Conservation (phyloP, 1,140 invertebrate species). For the Trichoplusia ni region DNA sequence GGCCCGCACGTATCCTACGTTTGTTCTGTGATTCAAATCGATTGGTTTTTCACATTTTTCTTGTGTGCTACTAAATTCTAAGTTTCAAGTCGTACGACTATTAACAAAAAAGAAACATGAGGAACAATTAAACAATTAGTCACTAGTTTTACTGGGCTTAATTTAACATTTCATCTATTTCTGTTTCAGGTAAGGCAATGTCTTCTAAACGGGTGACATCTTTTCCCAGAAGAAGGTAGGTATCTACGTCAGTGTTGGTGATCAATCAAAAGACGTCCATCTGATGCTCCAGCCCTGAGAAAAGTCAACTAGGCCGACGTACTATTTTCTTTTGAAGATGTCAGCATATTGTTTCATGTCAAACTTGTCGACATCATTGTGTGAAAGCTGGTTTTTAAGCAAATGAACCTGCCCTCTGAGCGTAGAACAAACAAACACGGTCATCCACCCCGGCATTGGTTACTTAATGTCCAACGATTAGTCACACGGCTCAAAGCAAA, state of each 20-base stretch:
- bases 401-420: conserved; percentile 57
- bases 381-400: conserved; percentile 48
- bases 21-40: conserved; percentile 23
- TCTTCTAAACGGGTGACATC: conserved; percentile 68
- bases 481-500: conserved; percentile 63
- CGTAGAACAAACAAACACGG: conserved; percentile 63
- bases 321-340: conserved; percentile 36
- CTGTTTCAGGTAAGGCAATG: conserved; percentile 78
- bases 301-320: conserved; percentile 52
- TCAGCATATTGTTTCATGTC: conserved; percentile 36
- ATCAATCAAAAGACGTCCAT: conserved; percentile 54
- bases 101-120: too few relatives aligned
- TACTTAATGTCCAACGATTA: conserved; percentile 74
- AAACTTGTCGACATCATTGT: conserved; percentile 48
- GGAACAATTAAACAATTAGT: too few relatives aligned
- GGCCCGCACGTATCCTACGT: not conserved
- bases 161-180: conserved; percentile 37
- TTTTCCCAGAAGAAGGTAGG: conserved; percentile 61
- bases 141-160: not conserved
- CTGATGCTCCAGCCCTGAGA: conserved; percentile 26
- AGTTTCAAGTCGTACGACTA: too few relatives aligned
- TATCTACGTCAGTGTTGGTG: conserved; percentile 49
- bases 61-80: not conserved
- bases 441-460: conserved; percentile 68
- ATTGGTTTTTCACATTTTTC: conserved; percentile 12